Base-by-base conservation (phyloP, 2,797 vertebrate genomes). In the Ptychobarbus kaznakovi region DNA sequence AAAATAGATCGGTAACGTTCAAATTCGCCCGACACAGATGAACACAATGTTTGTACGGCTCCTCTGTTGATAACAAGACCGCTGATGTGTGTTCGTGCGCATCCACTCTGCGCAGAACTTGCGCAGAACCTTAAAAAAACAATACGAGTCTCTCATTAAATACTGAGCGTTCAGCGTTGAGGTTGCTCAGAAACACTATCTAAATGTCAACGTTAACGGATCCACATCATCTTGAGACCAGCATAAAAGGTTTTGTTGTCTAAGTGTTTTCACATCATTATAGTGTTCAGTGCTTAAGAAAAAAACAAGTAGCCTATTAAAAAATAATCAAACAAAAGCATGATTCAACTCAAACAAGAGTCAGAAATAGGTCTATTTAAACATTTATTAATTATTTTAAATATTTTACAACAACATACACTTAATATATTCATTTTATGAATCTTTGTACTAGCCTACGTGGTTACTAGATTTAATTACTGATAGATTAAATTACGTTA, bases 41-140 rank as follows among this genome's bases (percentile, higher is more conserved):
- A 70, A 78, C 73, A 40, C 72, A 82, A 53, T 65, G 70, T 87
- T 83, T 80, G 70, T 44, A 70, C 35, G 15, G 40, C 32, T 73
- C 16, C 40, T 40, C 76, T 51, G 42, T 51, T 51, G 83, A 73
- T 80, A 40, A 80, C 22, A 32, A 63, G 58, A 53, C 53, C 28
- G 32, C 15, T 35, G 58, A 10, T 40, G 40, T 28, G 38, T 63
- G 42, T 63, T 82, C 32, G 51, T 51, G 80, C 65, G 42, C 65
- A 16, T 73, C 81, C 2, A 2, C 42, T 12, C 32, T 86, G 85
- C 85, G 85, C 66, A 83, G 3, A 20, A 72, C 2, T 1, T 79
- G 42, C 85, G 85, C 85, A 82, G 22, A 56, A 49, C 28, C 11
- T 1, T 15, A 1, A 8, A 12, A 28, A 63, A 32, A 32, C 2